Conservation (phyloP, 2,888 invertebrate species). For the Torymus tubicola region DNA sequence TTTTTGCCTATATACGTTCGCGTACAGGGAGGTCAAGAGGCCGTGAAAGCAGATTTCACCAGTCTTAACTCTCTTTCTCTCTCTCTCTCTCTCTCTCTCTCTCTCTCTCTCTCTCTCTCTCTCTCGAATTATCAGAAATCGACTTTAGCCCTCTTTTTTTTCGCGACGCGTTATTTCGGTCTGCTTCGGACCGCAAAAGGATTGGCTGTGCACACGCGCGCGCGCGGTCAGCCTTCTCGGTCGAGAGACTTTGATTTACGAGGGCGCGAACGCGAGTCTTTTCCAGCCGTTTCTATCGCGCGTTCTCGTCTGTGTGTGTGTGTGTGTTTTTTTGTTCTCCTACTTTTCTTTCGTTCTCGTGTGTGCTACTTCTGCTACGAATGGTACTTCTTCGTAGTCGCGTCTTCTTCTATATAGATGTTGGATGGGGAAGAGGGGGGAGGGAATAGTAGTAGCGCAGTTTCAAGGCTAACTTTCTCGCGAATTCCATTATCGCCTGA, state of each 20-base stretch:
- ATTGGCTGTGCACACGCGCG: conserved; percentile 39
- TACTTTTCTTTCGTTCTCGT: background rate
- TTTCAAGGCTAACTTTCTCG: conserved; percentile 49
- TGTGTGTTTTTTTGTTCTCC: background rate
- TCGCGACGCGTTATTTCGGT: conserved; percentile 23
- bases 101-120: conserved; percentile 25
- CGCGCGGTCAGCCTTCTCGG: background rate
- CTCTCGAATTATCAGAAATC: conserved; percentile 53
- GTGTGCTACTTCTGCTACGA: background rate
- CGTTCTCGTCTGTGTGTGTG: too few species aligned
- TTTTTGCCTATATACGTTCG: conserved; percentile 16
- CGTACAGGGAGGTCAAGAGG: conserved; percentile 29
- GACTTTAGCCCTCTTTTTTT: conserved; percentile 48
- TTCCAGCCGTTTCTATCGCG: conserved; percentile 4
- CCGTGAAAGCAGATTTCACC: conserved; percentile 52
- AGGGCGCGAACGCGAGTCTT: conserved; percentile 20
- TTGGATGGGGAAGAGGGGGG: background rate
- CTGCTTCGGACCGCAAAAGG: conserved; percentile 42
- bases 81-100: conserved; percentile 17
- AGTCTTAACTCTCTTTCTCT: conserved; percentile 31
- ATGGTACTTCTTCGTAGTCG: too few species aligned
- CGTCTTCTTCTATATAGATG: background rate
- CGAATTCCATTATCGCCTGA: conserved; percentile 54
- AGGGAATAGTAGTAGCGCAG: background rate
- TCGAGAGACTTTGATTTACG: conserved; percentile 50